Evolutionary conservation across 2,888 invertebrate genomes (phyloP), one percentile per base, ranked within the genome.

Genomic region (Spialia ferax): DNA sequence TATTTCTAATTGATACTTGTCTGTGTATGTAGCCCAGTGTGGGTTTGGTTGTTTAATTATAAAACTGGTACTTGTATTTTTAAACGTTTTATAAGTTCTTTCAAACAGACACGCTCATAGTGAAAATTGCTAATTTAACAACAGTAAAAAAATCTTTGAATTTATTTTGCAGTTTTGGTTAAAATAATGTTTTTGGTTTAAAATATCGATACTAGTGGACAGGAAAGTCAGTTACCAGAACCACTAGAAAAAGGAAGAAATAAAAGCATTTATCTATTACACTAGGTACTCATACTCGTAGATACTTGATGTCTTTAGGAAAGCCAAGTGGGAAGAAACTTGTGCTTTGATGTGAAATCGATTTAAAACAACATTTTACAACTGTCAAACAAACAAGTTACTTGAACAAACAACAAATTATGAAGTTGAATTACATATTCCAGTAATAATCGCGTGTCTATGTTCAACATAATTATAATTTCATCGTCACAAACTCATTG

Each of bases 11-110:
- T 18, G 23, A 54, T 63, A 63, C 42, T 55, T 20, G 20, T 42
- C n/a, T 63, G 32, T 54, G 8, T 8, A 52, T 1, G 7, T 23
- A 13, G 38, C 56, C 63, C 38, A 26, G 42, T 32, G 38, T 42
- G 63, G 55, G 29, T 32, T 29, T 8, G 29, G 63, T 63, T 45
- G 63, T 63, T 63, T 20, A 42, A 55, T 63, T 32, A 29, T 45
- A 18, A 45, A 29, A 63, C 18, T 63, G 38, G 35, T 32, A 62
- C 50, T 50, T 52, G 54, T 45, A 23, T 55, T 45, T 18, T 63
- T 23, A 63, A 54, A 26, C 22, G 6, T 55, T 55, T 63, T 38
- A 48, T 52, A 13, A 23, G 13, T 6, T 23, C 52, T n/a, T 23
- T 13, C 1, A 13, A 23, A 52, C 20, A 48, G 45, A 48, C 45